Base-by-base conservation (phyloP, 2,797 vertebrate genomes). In the Enteromius thamalakanensis region DNA sequence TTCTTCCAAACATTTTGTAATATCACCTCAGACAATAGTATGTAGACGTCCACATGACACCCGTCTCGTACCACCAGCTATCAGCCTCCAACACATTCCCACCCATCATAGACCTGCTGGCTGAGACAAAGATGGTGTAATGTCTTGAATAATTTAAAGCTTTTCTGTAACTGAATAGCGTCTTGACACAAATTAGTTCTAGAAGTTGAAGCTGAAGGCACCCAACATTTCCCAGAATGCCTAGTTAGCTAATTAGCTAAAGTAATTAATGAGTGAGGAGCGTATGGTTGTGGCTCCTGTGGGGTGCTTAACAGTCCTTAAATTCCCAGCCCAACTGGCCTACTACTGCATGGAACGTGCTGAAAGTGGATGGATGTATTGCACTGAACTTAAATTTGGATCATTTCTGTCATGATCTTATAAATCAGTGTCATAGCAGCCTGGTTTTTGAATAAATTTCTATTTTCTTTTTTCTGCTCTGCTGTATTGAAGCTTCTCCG, bases 141-240 rank as follows among this genome's bases (percentile, higher is more conserved):
- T 86, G 88, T 87, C 85, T 88, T 92, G 88, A 87, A 88, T 93
- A 91, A 93, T 93, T 93, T 87, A 78, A 89, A 91, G 90, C 84
- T 23, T 88, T 90, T 88, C 82, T 47, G 81, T 92, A 92, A 93
- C 91, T 93, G 87, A 93, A 92, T 87, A 83, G 87, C 72, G 32
- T 88, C 91, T 90, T 88, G 89, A 92, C 89, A 88, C 86, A 91
- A 92, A 94, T 94, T 94, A 93, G 91, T 91, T 93, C 77, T 75
- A 89, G 89, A 90, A 88, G 89, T 90, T 92, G 89, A 91, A 92
- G 88, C 90, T 83, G 72, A 89, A 88, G 87, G 87, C 81, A 67
- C 85, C 85, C 88, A 80, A 87, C 90, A 91, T 91, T 86, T 85
- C 86, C 87, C 26, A 69, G 84, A 89, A 72, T 88, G 84, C 77